Base-by-base conservation (phyloP, 2,113 vertebrate species). In the Physeter macrocephalus region DNA sequence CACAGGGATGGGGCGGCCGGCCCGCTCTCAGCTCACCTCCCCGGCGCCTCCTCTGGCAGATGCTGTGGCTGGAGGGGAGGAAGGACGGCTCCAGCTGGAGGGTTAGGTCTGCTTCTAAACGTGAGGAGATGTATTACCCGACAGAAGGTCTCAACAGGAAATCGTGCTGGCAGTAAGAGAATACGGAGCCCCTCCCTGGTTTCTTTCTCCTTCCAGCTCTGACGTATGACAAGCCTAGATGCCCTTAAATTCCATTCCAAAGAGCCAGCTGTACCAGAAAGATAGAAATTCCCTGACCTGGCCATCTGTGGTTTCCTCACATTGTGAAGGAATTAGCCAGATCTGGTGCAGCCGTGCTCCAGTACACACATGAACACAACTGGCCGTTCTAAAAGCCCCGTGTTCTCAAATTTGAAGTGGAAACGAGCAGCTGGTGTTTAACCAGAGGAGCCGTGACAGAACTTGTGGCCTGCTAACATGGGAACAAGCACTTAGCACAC, bases 31-130 rank as follows among this genome's bases (percentile, higher is more conserved):
- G 97, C 94, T 98, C 96, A 97, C 96, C 96, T 97, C 91, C 97
- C 97, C 14, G 86, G 96, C 72, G 95, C 95, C 89, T 97, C 93
- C 96, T 97, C 93, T 94, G 96, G 95, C 95, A 71, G 87, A 89
- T 92, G 92, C 77, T 91, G 91, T 74, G 89, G 89, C 92, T 94
- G 91, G 21, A 59, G 93, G 95, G 96, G 92, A 86, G 87, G 77
- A 25, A 69, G 84, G 96, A 23, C 3, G 71, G 89, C 12, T 94
- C 96, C 80, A 69, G 36, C 83, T 52, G 95, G 80, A 92, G 95
- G 6, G 87, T 69, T 84, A 88, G 36, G 67, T 94, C 97, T 67
- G 93, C 97, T 97, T 97, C 96, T 97, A 96, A 89, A 97, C 77
- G 85, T 31, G 91, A 97, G 97, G 95, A 96, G 95, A 97, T 8